A percentile compares a stretch with the other conserved stretches of the same genome.
Evolutionary conservation across 2,888 invertebrate genomes (phyloP).

Genomic region (Agrochola lychnidis): DNA sequence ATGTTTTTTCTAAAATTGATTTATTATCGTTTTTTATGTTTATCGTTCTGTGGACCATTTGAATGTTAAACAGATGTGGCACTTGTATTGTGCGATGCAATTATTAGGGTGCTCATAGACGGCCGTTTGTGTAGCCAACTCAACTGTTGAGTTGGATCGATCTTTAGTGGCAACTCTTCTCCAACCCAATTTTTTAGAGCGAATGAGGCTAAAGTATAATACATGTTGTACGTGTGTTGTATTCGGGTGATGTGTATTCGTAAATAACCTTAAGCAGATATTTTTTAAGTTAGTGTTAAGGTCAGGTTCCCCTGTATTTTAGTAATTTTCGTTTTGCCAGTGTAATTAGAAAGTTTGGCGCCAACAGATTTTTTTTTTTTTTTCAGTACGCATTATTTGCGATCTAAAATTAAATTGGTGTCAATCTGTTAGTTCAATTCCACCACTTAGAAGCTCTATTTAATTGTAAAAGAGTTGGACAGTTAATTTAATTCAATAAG

Average conservation of each 20-base stretch:
- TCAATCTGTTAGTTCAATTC: neutral
- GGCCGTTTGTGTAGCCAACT: neutral
- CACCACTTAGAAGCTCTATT: neutral
- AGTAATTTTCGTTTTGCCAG: neutral
- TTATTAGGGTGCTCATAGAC: conserved; percentile 8
- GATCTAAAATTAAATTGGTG: neutral
- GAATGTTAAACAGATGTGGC: conserved; percentile 39
- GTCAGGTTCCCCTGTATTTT: neutral
- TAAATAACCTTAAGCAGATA: neutral
- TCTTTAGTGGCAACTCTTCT: neutral
- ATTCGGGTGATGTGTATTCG: neutral
- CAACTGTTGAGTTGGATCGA: neutral
- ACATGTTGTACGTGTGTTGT: neutral
- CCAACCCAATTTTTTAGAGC: neutral
- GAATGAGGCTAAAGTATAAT: too few relatives aligned
- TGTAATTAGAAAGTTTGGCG: too few relatives aligned
- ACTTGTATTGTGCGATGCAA: conserved; percentile 1
- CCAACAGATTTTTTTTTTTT: too few relatives aligned
- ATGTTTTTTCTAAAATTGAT: conserved; percentile 12
- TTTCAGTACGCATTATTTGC: neutral
- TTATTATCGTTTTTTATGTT: conserved; percentile 18
- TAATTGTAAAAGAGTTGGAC: neutral
- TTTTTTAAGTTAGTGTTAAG: neutral
- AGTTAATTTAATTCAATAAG: neutral
- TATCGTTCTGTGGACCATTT: conserved; percentile 16